Evolutionary conservation across 1,140 invertebrate species (phyloP).

Genomic region (Palaemon carinicauda): DNA sequence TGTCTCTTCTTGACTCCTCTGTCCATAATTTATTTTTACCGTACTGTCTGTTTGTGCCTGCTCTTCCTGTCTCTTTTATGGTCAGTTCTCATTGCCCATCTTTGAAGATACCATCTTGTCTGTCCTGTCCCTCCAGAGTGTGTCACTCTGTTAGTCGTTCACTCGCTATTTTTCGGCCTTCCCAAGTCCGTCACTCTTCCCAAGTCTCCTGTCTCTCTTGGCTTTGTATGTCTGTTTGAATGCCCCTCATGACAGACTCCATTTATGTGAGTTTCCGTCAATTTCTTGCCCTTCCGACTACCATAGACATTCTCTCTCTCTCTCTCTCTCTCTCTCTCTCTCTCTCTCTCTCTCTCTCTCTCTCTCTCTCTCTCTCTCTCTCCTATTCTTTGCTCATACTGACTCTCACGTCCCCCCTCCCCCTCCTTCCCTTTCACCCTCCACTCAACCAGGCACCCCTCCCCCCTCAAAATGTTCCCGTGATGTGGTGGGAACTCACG

Average conservation of each 20-base stretch:
- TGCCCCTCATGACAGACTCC: no score
- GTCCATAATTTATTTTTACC: no score
- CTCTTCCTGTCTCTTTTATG: background rate
- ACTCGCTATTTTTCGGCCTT: no score
- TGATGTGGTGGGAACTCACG: conserved; percentile 45
- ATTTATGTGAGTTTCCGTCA: no score
- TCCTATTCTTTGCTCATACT: background rate
- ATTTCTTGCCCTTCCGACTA: no score
- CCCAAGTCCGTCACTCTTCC: no score
- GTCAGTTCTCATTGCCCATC: background rate
- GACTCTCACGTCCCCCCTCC: background rate
- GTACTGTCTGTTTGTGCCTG: background rate
- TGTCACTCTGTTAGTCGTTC: background rate
- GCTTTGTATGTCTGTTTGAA: no score
- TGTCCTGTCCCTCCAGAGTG: background rate
- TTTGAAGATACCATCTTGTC: background rate
- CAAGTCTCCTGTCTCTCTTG: no score
- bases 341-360: background rate
- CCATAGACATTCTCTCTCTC: background rate
- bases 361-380: conserved; percentile 10
- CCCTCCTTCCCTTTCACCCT: background rate
- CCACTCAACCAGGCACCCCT: background rate
- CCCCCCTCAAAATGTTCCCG: conserved; percentile 37
- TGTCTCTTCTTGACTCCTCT: no score
- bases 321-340: background rate